A percentile compares a stretch with the other conserved stretches of the same genome.
phyloP scores from a whole-genome alignment of 2,113 vertebrate species.

The Sus scrofa region DNA sequence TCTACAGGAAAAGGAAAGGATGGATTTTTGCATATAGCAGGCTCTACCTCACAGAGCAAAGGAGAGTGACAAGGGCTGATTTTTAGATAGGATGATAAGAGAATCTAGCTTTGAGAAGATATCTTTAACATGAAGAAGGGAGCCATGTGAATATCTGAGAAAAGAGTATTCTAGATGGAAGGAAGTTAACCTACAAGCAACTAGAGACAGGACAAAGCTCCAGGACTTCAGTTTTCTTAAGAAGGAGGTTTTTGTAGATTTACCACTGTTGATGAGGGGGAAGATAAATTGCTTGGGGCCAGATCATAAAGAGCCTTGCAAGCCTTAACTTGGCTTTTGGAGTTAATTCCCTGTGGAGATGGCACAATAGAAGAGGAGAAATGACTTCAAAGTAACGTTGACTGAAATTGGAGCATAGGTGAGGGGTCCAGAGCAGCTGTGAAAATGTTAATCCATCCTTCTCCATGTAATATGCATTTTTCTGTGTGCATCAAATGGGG shows the following conservation, averaged over 20 bases:
- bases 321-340: background rate
- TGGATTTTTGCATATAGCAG: background rate
- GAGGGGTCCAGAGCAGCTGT: background rate
- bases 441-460: background rate
- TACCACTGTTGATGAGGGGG: background rate
- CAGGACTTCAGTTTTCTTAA: background rate
- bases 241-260: background rate
- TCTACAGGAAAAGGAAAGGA: background rate
- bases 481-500: background rate
- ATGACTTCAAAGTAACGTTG: background rate
- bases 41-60: rapidly evolving
- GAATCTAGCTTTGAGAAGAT: background rate
- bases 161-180: background rate
- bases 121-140: background rate
- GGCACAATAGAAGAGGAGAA: background rate
- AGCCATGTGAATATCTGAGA: background rate
- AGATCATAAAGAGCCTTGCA: background rate
- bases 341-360: background rate
- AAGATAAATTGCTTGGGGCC: background rate
- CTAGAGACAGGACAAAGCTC: background rate
- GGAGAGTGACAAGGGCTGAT: background rate
- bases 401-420: background rate
- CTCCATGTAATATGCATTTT: background rate
- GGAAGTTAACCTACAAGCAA: background rate
- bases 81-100: background rate